Percentiles rank a stretch among this genome's conserved stretches.
Evolutionary conservation across 2,113 vertebrate species (phyloP).

Genomic region (Ellobius talpinus): DNA sequence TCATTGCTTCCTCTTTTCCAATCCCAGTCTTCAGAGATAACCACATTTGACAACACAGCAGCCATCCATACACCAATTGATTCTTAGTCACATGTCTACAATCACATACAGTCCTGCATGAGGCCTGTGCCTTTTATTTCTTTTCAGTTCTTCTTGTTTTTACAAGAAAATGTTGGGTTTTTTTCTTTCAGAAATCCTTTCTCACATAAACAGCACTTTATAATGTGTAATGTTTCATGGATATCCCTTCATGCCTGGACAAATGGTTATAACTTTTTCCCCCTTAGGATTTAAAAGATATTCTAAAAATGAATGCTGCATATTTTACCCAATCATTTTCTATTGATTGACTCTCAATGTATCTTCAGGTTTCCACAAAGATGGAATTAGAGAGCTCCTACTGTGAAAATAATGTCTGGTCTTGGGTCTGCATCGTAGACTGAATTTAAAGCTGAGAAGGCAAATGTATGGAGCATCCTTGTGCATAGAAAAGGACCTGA

Average conservation of each 20-base stretch:
- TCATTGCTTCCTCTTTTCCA: constrained; percentile 14
- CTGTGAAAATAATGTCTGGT: constrained; percentile 59
- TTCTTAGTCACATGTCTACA: constrained; percentile 13
- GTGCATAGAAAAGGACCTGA: background rate
- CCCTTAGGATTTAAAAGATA: constrained; percentile 15
- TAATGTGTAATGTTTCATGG: background rate
- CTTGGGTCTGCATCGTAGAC: constrained; percentile 2
- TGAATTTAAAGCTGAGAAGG: constrained; percentile 5
- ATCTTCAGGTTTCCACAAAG: constrained; percentile 40
- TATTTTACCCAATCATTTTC: constrained; percentile 18
- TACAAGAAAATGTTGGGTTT: background rate
- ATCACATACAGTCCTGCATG: background rate
- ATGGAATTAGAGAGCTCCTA: background rate
- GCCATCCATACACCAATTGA: constrained; percentile 42
- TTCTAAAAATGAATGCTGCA: background rate
- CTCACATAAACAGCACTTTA: background rate
- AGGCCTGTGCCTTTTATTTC: background rate
- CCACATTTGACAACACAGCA: background rate
- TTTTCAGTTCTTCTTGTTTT: background rate
- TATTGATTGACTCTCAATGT: background rate
- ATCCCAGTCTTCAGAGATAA: background rate
- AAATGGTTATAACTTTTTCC: background rate
- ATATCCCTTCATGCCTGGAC: background rate
- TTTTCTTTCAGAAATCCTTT: background rate
- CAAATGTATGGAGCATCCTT: background rate